A percentile compares a stretch with the other conserved stretches of the same genome.
These are phyloP conservation scores for Bucco capensis DNA, from an alignment of 2,113 vertebrate species.

Conservation along the genomic window DNA sequence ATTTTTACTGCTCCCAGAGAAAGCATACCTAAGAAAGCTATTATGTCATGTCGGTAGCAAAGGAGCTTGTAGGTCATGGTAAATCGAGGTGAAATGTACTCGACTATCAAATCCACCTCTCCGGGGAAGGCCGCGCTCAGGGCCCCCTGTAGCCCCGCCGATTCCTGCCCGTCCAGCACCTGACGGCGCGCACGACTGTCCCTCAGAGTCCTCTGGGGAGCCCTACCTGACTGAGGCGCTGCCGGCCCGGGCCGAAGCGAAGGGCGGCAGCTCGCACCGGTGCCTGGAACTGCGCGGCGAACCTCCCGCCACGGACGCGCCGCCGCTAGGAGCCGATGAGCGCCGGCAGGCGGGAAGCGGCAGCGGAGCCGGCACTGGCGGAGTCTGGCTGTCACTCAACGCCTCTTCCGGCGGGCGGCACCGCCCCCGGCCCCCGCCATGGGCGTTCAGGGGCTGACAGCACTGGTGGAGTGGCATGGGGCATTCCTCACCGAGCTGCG, in stretches of 20 bases:
- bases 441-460: constrained; percentile 87
- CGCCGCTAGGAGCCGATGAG: not conserved
- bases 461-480: constrained; percentile 78
- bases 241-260: no score
- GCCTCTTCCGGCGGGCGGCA: not conserved
- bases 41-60: not conserved
- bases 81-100: not conserved
- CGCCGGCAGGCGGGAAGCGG: no score
- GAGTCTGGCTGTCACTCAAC: fast-evolving
- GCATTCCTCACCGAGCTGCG: constrained; percentile 80
- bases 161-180: no score
- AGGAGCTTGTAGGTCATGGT: not conserved
- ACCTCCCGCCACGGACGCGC: no score
- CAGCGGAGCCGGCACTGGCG: not conserved
- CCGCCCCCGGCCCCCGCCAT: constrained; percentile 43
- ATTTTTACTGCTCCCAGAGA: not conserved
- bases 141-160: no score
- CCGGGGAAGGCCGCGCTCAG: no score
- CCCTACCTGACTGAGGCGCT: no score
- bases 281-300: not conserved
- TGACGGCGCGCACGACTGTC: no score
- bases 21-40: not conserved
- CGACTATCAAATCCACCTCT: not conserved
- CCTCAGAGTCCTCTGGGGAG: no score
- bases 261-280: no score